These are phyloP conservation scores for Germaria angustata DNA, from an alignment of 2,888 invertebrate species.

Conservation along the genomic window DNA sequence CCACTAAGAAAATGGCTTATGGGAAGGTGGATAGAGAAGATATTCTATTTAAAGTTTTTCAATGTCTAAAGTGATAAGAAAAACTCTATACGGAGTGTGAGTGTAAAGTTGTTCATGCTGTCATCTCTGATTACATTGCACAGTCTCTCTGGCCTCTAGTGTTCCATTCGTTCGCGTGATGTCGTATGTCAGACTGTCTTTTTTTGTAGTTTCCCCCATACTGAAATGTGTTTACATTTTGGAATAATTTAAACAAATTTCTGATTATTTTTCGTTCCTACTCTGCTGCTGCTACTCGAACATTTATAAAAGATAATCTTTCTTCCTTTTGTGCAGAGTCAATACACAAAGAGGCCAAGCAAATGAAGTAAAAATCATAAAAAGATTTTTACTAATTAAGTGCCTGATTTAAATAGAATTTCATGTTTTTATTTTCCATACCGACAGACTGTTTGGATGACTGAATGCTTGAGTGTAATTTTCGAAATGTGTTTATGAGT, in stretches of 20 bases:
- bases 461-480: background rate
- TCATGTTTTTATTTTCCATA: constrained; percentile 49
- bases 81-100: no score
- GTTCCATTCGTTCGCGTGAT: constrained; percentile 10
- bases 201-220: background rate
- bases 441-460: constrained; percentile 9
- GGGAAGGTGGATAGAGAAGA: no score
- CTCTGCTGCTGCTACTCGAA: background rate
- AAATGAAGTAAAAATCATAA: background rate
- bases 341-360: background rate
- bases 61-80: no score
- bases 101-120: no score
- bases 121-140: background rate
- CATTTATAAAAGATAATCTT: background rate
- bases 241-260: constrained; percentile 57
- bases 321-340: constrained; percentile 26
- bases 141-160: background rate
- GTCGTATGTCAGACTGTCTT: constrained; percentile 34
- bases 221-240: constrained; percentile 52
- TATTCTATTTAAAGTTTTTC: no score
- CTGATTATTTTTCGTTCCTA: constrained; percentile 10
- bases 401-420: constrained; percentile 66
- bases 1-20: no score
- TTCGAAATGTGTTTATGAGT: constrained; percentile 7
- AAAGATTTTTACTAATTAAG: constrained; percentile 62